Evolutionary conservation across 2,797 vertebrate genomes (phyloP), one percentile per base, ranked within the genome.

Genomic region (Mus spretus): DNA sequence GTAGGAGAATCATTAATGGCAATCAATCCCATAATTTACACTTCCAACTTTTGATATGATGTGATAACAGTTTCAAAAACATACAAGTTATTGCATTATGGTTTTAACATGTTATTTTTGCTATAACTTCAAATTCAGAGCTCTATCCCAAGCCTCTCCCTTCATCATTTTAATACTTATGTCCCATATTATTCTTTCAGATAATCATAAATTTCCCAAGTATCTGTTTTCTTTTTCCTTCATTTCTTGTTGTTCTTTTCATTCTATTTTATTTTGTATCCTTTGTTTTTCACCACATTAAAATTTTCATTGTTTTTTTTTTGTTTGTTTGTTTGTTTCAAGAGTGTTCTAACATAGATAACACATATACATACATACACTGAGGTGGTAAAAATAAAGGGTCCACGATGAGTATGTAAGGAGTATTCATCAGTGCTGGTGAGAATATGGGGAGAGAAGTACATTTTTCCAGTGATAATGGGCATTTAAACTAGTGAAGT

Each of bases 11-110:
- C 86, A 83, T 96, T 83, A 97, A 96, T 78, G 67, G 79, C 78
- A 96, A 96, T 90, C 93, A 96, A 90, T 95, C 85, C 94, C 80
- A 59, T 81, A 75, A 57, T 97, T 78, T 97, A 67, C 89, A 97
- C 93, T 96, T 97, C 93, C 97, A 97, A 95, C 67, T 44, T 57
- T 26, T 74, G 80, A 93, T 89, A 95, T 74, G 59, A 95, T 95
- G 77, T 53, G 78, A 94, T 89, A 93, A 82, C 31, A 57, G 93
- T 97, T 93, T 94, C 67, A 97, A 97, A 92, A 83, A n/a, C 57
- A 65, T 92, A 90, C 57, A 94, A 94, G 82, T 87, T 96, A 95
- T 70, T 74, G 28, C 40, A 92, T 10, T 90, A 9, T 78, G 75
- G 65, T 37, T 96, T 83, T 1, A 91, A 20, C 53, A 83, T 61